These are phyloP conservation scores for Hemithea aestivaria DNA, from an alignment of 2,888 invertebrate species.

Conservation along the genomic window DNA sequence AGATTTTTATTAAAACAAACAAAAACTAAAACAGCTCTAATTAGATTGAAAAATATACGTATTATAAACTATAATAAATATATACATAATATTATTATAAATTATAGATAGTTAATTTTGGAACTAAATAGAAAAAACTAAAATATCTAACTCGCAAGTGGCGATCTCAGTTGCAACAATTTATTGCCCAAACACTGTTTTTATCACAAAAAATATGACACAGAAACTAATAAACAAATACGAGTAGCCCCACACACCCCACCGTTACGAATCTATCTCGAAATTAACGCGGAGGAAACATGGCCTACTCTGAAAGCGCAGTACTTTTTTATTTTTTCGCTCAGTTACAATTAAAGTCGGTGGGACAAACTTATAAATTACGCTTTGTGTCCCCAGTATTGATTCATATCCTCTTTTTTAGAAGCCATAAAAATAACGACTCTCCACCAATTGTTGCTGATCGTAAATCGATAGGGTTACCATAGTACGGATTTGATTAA, in stretches of 20 bases:
- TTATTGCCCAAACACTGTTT: too few relatives aligned
- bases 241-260: constrained; percentile 40
- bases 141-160: too few relatives aligned
- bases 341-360: constrained; percentile 52
- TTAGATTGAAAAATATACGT: too few relatives aligned
- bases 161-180: too few relatives aligned
- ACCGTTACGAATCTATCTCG: constrained; percentile 53
- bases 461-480: constrained; percentile 56
- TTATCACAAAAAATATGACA: constrained; percentile 5
- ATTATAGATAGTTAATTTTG: too few relatives aligned
- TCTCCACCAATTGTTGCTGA: constrained; percentile 57
- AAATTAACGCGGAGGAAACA: constrained; percentile 54
- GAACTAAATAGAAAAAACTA: too few relatives aligned
- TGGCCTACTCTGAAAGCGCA: constrained; percentile 26
- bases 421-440: constrained; percentile 73
- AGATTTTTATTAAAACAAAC: too few relatives aligned
- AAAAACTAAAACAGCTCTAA: too few relatives aligned
- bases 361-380: constrained; percentile 60
- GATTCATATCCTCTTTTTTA: constrained; percentile 63
- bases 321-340: constrained; percentile 21
- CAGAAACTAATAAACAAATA: constrained; percentile 34
- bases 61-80: too few relatives aligned
- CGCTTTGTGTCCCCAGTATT: constrained; percentile 60
- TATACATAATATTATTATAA: too few relatives aligned
- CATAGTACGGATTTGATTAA: constrained; percentile 44